Conservation (phyloP, 1,140 invertebrate species). For the Drosophila sechellia region DNA sequence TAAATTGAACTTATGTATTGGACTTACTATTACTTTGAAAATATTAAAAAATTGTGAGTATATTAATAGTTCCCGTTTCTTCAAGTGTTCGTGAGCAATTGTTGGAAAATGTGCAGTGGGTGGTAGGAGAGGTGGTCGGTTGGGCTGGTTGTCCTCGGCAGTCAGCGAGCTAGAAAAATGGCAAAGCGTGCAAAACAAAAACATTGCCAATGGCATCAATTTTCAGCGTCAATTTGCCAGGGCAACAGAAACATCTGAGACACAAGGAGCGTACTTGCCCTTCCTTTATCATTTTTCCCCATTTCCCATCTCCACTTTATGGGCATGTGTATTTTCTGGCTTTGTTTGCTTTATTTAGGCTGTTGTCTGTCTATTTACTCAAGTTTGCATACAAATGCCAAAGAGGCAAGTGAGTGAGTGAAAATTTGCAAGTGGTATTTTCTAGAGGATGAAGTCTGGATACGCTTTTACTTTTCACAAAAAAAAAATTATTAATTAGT, state of each 20-base stretch:
- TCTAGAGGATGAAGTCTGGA: neutral
- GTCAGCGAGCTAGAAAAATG: constrained; percentile 59
- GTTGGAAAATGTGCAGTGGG: neutral
- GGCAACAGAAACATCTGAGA: constrained; percentile 55
- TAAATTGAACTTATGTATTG: too few relatives aligned
- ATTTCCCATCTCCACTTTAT: constrained; percentile 39
- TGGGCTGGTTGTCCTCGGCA: constrained; percentile 24
- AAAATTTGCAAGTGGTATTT: neutral
- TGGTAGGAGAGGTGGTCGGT: too few relatives aligned
- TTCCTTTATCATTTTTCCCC: constrained; percentile 6
- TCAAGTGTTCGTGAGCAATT: constrained; percentile 7
- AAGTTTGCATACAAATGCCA: constrained; percentile 63
- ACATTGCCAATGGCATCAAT: constrained; percentile 64
- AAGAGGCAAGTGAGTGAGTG: constrained; percentile 26
- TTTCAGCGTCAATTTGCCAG: constrained; percentile 63
- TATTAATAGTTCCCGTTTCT: neutral
- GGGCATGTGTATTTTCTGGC: constrained; percentile 57
- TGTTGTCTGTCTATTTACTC: constrained; percentile 69
- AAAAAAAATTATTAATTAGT: neutral
- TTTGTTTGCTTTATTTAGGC: constrained; percentile 72
- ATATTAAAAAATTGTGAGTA: too few relatives aligned
- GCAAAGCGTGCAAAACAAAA: constrained; percentile 55
- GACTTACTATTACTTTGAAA: too few relatives aligned
- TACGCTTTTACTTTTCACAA: neutral
- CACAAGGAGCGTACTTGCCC: neutral